Evolutionary conservation across 2,113 vertebrate species (phyloP).

Genomic region (Bucco capensis): DNA sequence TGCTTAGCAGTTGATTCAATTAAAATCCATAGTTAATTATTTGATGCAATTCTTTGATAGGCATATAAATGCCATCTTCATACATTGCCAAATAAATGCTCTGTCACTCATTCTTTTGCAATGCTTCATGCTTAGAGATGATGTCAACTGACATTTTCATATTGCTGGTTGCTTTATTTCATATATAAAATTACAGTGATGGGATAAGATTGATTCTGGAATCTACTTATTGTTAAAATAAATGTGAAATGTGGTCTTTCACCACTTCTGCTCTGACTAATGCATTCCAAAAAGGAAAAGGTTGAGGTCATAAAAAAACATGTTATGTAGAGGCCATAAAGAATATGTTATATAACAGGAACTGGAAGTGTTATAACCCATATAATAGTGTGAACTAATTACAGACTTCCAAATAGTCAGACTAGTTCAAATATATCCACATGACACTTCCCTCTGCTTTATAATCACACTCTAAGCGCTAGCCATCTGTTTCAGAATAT

Average conservation of each 20-base stretch:
- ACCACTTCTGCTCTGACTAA: background rate
- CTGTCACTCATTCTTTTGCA: background rate
- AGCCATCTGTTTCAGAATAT: constrained; percentile 43
- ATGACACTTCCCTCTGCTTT: background rate
- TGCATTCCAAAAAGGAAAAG: background rate
- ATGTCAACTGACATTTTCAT: background rate
- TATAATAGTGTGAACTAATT: background rate
- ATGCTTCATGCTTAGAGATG: background rate
- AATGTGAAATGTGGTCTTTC: background rate
- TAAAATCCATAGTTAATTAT: background rate
- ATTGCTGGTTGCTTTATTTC: background rate
- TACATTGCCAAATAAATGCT: background rate
- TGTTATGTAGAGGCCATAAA: background rate
- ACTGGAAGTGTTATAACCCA: background rate
- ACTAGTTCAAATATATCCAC: constrained; percentile 7
- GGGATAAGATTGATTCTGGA: background rate
- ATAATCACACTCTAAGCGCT: constrained; percentile 16
- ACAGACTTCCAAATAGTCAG: background rate
- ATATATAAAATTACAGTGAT: background rate
- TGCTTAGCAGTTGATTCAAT: background rate
- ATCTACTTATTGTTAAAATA: background rate
- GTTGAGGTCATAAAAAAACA: background rate
- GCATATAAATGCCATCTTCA: background rate
- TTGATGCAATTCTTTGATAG: background rate
- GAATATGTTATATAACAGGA: background rate